These are phyloP conservation scores for Drosophila virilis DNA, from an alignment of 1,140 invertebrate genomes.

Conservation along the genomic window DNA sequence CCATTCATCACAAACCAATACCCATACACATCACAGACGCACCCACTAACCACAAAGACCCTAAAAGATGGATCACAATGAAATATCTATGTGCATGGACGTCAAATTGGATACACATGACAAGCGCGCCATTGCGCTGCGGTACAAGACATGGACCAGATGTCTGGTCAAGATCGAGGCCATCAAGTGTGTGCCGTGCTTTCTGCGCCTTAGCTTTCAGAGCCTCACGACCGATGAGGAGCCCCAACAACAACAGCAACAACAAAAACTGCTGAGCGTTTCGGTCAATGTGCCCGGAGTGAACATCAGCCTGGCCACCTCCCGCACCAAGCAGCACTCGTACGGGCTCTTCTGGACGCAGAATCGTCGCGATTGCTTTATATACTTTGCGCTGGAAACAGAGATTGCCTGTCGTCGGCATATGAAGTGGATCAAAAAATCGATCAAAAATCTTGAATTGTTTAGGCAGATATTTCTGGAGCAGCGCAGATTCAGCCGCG, in stretches of 20 bases:
- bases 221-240: constrained; percentile 16
- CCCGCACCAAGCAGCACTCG: constrained; percentile 75
- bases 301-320: constrained; percentile 69
- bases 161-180: constrained; percentile 83
- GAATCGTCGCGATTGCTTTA: constrained; percentile 79
- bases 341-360: constrained; percentile 83
- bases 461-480: constrained; percentile 77
- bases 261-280: constrained; percentile 51
- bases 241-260: constrained; percentile 9
- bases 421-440: constrained; percentile 84
- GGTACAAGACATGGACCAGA: constrained; percentile 76
- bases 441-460: constrained; percentile 81
- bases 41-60: constrained; percentile 7
- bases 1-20: constrained; percentile 39
- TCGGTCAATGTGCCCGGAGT: constrained; percentile 81
- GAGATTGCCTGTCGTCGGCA: constrained; percentile 68
- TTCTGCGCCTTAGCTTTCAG: constrained; percentile 72
- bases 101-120: constrained; percentile 82
- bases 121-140: constrained; percentile 71
- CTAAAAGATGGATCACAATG: constrained; percentile 74
- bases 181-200: constrained; percentile 83
- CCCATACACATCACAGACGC: constrained; percentile 1
- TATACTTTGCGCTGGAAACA: constrained; percentile 80
- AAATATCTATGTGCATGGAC: constrained; percentile 82
- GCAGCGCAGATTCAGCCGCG: constrained; percentile 68